Evolutionary conservation across 2,888 invertebrate species (phyloP), one percentile per base, ranked within the genome.

Genomic region (Dicranocentrus wangi): DNA sequence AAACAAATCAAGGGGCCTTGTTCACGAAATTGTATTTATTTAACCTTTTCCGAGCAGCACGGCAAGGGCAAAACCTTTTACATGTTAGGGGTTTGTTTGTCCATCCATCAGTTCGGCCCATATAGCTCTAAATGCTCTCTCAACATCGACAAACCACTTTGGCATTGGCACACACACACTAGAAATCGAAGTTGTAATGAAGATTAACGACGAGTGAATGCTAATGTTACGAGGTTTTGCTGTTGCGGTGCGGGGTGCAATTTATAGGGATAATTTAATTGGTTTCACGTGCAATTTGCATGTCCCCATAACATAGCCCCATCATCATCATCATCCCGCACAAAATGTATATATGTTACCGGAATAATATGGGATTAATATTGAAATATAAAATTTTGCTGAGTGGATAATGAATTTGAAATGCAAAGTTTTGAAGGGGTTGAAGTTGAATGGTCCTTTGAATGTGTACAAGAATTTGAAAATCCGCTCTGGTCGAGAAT

Each of bases 231-330:
- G 10, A 15, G 47, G n/a, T 47, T 47, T 47, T 47, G 47, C n/a
- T n/a, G n/a, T n/a, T n/a, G n/a, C 10, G 32, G 3, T 47, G 47
- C 47, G 47, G 47, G n/a, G 47, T 47, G 47, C n/a, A 32, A 32
- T 47, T 47, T n/a, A 47, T 47, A 10, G n/a, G 32, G 32, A 32
- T 32, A 32, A n/a, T n/a, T 32, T n/a, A 47, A 47, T 47, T 47
- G 47, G 10, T 47, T 47, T 47, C 47, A 47, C 47, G 47, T 47
- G 47, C n/a, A n/a, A n/a, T n/a, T n/a, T n/a, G n/a, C n/a, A n/a
- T n/a, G n/a, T n/a, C n/a, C n/a, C n/a, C n/a, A n/a, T n/a, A n/a
- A n/a, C n/a, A n/a, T n/a, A n/a, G n/a, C n/a, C n/a, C n/a, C n/a
- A n/a, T n/a, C n/a, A n/a, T n/a, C n/a, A n/a, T n/a, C n/a, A n/a